Evolutionary conservation across 2,888 invertebrate species (phyloP).

Genomic region (Chesias legatella): DNA sequence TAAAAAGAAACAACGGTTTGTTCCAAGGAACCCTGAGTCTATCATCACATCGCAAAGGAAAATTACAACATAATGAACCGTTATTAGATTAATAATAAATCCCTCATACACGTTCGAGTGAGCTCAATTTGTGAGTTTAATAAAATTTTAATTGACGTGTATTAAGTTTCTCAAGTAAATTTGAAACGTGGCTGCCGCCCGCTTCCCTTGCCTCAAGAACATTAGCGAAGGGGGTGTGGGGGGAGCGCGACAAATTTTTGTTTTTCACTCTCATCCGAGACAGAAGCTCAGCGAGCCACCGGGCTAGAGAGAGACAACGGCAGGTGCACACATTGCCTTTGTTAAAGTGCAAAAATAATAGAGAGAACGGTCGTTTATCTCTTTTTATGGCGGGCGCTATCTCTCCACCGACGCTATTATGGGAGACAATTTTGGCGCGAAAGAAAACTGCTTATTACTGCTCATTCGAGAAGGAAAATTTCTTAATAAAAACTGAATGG

Average conservation of each 20-base stretch:
- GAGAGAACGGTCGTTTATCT: slow-evolving; percentile 80
- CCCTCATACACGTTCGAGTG: slow-evolving; percentile 55
- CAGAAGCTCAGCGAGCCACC: slow-evolving; percentile 35
- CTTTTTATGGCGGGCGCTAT: slow-evolving; percentile 79
- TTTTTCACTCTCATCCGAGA: slow-evolving; percentile 67
- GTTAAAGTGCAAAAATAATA: slow-evolving; percentile 80
- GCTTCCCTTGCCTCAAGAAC: slow-evolving; percentile 62
- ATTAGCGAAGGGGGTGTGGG: slow-evolving; percentile 69
- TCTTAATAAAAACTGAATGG: slow-evolving; percentile 26
- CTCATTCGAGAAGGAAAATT: slow-evolving; percentile 62
- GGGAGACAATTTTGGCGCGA: slow-evolving; percentile 80
- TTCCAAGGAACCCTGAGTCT: too few relatives aligned
- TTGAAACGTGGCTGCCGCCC: slow-evolving; percentile 66
- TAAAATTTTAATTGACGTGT: slow-evolving; percentile 78
- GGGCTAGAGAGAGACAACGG: slow-evolving; percentile 65
- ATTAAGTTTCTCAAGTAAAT: slow-evolving; percentile 73
- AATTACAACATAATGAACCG: slow-evolving; percentile 33
- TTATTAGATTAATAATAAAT: slow-evolving; percentile 70
- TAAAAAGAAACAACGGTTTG: too few relatives aligned
- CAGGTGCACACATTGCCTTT: slow-evolving; percentile 77
- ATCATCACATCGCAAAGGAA: slow-evolving; percentile 23
- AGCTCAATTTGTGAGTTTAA: slow-evolving; percentile 60
- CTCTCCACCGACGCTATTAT: slow-evolving; percentile 76
- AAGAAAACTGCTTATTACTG: slow-evolving; percentile 80
- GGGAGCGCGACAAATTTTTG: slow-evolving; percentile 71